These are phyloP conservation scores for Trichacis sp. DNA, from an alignment of 2,888 invertebrate genomes.

Conservation along the genomic window DNA sequence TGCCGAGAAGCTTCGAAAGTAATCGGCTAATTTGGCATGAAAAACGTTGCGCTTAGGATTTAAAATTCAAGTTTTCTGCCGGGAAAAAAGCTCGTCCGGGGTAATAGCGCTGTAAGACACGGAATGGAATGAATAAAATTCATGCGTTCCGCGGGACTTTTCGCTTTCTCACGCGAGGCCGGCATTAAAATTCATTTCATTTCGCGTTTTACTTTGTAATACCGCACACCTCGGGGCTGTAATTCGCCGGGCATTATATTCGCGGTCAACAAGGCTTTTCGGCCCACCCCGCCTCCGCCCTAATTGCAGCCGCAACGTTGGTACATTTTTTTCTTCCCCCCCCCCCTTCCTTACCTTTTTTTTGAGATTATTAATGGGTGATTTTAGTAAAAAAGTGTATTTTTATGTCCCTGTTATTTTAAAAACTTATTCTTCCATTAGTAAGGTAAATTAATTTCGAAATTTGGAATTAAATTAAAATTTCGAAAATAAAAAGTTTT, in stretches of 20 bases:
- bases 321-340: not conserved
- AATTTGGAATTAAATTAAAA: no score
- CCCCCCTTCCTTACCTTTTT: no score
- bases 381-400: no score
- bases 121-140: not conserved
- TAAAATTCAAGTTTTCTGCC: not conserved
- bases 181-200: conserved; percentile 5
- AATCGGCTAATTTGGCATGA: not conserved
- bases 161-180: conserved; percentile 3
- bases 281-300: not conserved
- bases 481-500: no score
- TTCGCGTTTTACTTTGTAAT: conserved; percentile 4
- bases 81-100: not conserved
- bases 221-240: not conserved
- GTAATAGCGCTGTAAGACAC: not conserved
- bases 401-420: no score
- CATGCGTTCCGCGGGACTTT: not conserved
- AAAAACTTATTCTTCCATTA: no score
- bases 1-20: not conserved
- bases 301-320: conserved; percentile 1
- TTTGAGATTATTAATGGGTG: no score
- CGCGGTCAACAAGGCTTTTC: conserved; percentile 8
- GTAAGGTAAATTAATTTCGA: no score
- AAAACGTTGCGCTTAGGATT: not conserved
- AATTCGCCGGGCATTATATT: conserved; percentile 6